Conservation (phyloP, 2,888 invertebrate genomes). For the Drosophila neonasuta region DNA sequence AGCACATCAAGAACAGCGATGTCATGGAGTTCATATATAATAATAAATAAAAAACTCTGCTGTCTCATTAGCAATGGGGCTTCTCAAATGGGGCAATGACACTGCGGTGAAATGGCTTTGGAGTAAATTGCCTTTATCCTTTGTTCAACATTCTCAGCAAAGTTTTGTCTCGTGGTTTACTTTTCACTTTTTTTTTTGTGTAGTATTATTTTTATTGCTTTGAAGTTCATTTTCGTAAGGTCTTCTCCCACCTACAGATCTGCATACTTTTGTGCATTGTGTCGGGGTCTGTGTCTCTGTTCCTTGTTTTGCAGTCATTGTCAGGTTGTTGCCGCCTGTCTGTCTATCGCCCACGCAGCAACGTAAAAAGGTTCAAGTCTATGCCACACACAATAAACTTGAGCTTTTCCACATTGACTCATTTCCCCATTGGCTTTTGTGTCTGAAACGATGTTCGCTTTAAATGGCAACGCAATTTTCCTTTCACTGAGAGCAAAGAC, state of each 20-base stretch:
- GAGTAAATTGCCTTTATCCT: slow-evolving; percentile 20
- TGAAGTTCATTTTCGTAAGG: slow-evolving; percentile 59
- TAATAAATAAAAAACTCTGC: slow-evolving; percentile 14
- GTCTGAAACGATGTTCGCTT: slow-evolving; percentile 30
- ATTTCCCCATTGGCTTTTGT: slow-evolving; percentile 53
- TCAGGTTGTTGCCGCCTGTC: slow-evolving; percentile 68
- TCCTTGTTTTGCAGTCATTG: slow-evolving; percentile 50
- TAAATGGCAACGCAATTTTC: slow-evolving; percentile 33
- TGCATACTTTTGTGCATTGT: background rate
- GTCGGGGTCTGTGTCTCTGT: slow-evolving; percentile 3
- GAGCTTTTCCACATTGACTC: slow-evolving; percentile 48
- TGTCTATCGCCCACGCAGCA: slow-evolving; percentile 54
- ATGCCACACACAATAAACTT: slow-evolving; percentile 32
- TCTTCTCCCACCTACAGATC: background rate
- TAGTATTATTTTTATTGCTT: slow-evolving; percentile 36
- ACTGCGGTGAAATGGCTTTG: no score
- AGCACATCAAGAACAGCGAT: slow-evolving; percentile 9
- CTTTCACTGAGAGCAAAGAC: slow-evolving; percentile 29
- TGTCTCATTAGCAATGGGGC: slow-evolving; percentile 9
- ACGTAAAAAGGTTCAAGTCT: slow-evolving; percentile 37
- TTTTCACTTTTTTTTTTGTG: slow-evolving; percentile 52
- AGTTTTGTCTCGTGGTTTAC: slow-evolving; percentile 58
- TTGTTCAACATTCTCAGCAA: slow-evolving; percentile 29
- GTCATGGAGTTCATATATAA: slow-evolving; percentile 8
- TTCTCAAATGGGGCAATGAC: slow-evolving; percentile 17